Conservation (phyloP, 2,888 invertebrate genomes). For the Drosophila tripunctata region DNA sequence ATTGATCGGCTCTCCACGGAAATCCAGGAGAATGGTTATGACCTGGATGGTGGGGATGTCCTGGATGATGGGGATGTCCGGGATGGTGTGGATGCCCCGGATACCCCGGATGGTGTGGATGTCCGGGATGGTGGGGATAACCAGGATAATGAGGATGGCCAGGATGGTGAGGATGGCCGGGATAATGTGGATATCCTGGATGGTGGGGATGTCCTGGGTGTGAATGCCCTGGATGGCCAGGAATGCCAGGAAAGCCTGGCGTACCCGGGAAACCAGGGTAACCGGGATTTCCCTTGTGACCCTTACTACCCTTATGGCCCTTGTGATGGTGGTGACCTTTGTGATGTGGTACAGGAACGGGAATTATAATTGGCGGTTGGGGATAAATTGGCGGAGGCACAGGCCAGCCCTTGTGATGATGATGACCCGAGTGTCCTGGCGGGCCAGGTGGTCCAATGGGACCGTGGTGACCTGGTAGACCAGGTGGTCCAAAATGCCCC, state of each 20-base stretch:
- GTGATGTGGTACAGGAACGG: constrained; percentile 29
- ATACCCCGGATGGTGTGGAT: not conserved
- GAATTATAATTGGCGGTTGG: constrained; percentile 40
- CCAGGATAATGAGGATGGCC: not conserved
- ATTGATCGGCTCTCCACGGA: not conserved
- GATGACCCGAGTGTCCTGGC: constrained; percentile 12
- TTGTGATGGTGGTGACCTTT: constrained; percentile 35
- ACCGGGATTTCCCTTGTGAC: constrained; percentile 5
- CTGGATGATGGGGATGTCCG: constrained; percentile 21
- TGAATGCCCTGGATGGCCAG: constrained; percentile 10
- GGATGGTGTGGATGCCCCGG: not conserved
- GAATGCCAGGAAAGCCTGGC: constrained; percentile 18
- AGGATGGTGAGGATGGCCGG: constrained; percentile 9
- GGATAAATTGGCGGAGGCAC: constrained; percentile 33
- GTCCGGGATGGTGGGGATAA: not conserved
- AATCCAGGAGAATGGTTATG: not conserved
- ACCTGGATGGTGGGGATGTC: constrained; percentile 8
- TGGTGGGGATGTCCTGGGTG: constrained; percentile 6
- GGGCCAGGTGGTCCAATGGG: constrained; percentile 43
- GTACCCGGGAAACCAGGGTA: constrained; percentile 22
- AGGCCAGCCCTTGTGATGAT: constrained; percentile 21
- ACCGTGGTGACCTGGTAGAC: constrained; percentile 32
- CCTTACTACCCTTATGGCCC: constrained; percentile 17
- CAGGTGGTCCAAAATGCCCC: constrained; percentile 36
- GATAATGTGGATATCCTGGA: constrained; percentile 16